Evolutionary conservation across 1,140 invertebrate genomes (phyloP).

Genomic region (Akabosia matsudoensis): DNA sequence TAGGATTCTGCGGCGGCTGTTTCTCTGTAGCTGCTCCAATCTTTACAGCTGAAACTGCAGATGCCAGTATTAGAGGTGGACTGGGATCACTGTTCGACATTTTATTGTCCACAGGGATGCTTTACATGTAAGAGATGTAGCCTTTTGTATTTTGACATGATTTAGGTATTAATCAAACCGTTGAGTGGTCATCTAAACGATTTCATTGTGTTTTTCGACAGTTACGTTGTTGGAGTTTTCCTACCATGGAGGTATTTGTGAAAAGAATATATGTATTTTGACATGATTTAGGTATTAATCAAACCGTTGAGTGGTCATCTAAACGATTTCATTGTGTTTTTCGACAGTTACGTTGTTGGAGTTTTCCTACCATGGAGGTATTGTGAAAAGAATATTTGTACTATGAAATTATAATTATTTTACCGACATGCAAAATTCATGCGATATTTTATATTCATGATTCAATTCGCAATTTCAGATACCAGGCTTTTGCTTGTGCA

Average conservation of each 20-base stretch:
- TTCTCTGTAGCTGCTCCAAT: conserved; percentile 63
- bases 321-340: neutral
- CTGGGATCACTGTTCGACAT: conserved; percentile 76
- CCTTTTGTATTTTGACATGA: conserved; percentile 29
- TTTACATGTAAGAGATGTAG: conserved; percentile 68
- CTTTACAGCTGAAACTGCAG: conserved; percentile 65
- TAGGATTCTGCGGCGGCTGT: conserved; percentile 53
- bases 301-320: neutral
- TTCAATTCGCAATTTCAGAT: too few species aligned
- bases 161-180: conserved; percentile 20
- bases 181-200: conserved; percentile 12
- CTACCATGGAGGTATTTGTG: conserved; percentile 50
- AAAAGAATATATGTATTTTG: conserved; percentile 46
- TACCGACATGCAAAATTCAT: neutral
- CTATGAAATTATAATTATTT: conserved; percentile 49
- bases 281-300: conserved; percentile 34
- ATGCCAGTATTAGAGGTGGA: conserved; percentile 69
- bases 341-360: conserved; percentile 29
- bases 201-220: conserved; percentile 43
- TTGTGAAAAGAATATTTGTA: too few species aligned
- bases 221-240: conserved; percentile 38
- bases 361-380: conserved; percentile 49
- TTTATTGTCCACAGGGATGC: conserved; percentile 70
- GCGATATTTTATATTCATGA: neutral
- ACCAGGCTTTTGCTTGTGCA: conserved; percentile 48